Evolutionary conservation across 2,113 vertebrate species (phyloP), one percentile per base, ranked within the genome.

Genomic region (Galeopterus variegatus): DNA sequence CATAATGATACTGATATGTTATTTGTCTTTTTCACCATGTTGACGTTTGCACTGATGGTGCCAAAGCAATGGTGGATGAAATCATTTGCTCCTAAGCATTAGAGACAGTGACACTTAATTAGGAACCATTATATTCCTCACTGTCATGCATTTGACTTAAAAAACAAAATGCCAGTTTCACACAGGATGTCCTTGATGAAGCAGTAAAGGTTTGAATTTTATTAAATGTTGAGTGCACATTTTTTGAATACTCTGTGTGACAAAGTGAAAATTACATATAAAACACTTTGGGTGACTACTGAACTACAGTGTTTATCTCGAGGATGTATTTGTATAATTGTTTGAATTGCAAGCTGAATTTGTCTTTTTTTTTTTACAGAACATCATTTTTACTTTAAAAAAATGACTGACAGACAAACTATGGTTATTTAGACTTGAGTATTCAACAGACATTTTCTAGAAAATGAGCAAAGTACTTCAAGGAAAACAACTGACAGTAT

Each of bases 331-430:
- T 91, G 8, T 7, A 10, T 6, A 65, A 2, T 41, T 36, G 21
- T 75, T 88, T 85, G 36, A 81, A 82, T 17, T 82, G 17, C 50
- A 90, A 86, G 48, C 36, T 75, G 28, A 67, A 48, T 36, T 19
- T 26, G 17, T 33, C 5, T 24, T 56, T 92, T 79, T 64, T 85
- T 79, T n/a, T 60, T 28, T 5, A 45, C 19, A 31, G 50, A 60
- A 36, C 5, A 77, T 54, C 48, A 93, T 52, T 96, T 90, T 87
- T 90, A 69, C 36, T 69, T 84, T 73, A 85, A 92, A 82, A 48
- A 82, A 54, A 72, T n/a, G 48, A 80, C 36, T 76, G 45, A 70
- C 19, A 48, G 33, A 92, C 21, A 60, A 72, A 67, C 36, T 31
- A 10, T 24, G 17, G n/a, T 58, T 87, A 77, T 64, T 92, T 36